Evolutionary conservation across 2,888 invertebrate genomes (phyloP), one percentile per base, ranked within the genome.

Genomic region (Caenorhabditis sp.): DNA sequence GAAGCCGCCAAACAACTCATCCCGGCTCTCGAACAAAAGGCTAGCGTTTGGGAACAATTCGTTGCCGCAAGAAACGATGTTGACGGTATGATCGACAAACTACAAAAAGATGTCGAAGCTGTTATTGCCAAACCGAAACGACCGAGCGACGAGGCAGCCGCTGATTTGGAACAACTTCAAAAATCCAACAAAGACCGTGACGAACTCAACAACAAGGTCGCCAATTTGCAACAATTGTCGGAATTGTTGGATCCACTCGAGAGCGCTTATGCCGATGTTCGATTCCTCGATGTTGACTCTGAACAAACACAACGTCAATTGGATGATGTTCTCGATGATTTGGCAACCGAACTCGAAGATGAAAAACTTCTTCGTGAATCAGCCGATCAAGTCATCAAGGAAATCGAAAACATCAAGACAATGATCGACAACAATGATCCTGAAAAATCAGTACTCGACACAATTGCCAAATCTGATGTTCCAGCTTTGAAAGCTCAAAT

Each of bases 231-330:
- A 69, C 68, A 70, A 36, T 72, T 83, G 31, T 80, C 79, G 31
- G 79, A 83, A 61, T 67, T 74, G 59, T 71, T 83, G 23, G 71
- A 83, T 61, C 82, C 82, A 61, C 76, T 82, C 37, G 84, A 79
- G 55, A 81, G 71, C 58, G 80, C 81, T 12, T 77, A 82, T 62
- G 72, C 78, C n/a, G 81, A 83, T 51, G 80, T 82, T 43, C 79
- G 82, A 51, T 83, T 83, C 73, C 63, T 77, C 58, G 81, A 83
- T 50, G 78, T 79, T 12, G 82, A 83, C 49, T 61, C 74, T 43
- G 79, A 83, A 55, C 77, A 83, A 53, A 69, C 69, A 49, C 69
- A 74, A 31, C 66, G 75, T 27, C 77, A 80, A 24, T 80, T 74
- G 66, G 81, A 79, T 50, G 79, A 82, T 55, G 68, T 74, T 17